Evolutionary conservation across 2,797 vertebrate genomes (phyloP).

Genomic region (Aythya fuligula): DNA sequence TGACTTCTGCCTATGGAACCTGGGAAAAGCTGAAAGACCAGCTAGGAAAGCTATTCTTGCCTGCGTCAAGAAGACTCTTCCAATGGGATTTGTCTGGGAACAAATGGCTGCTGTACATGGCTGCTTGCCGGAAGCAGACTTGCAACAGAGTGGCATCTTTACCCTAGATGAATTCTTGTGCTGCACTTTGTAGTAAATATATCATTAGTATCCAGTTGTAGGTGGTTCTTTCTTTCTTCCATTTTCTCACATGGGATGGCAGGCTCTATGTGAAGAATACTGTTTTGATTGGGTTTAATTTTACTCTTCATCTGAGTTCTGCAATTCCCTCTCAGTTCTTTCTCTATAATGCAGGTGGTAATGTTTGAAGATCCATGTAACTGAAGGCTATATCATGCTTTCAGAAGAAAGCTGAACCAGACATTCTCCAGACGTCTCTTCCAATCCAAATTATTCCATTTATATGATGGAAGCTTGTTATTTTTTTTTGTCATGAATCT

Average conservation of each 20-base stretch:
- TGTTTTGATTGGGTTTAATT: background rate
- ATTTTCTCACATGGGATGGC: background rate
- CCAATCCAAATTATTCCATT: background rate
- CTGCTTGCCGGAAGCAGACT: background rate
- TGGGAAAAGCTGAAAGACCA: background rate
- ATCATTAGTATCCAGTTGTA: background rate
- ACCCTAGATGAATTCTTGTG: background rate
- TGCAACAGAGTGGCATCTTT: background rate
- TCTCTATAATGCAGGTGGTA: background rate
- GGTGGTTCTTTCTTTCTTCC: background rate
- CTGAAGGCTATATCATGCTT: background rate
- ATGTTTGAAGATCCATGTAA: background rate
- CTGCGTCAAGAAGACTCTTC: background rate
- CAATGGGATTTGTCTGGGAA: background rate
- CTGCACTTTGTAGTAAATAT: background rate
- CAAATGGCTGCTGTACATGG: background rate
- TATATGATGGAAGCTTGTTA: background rate
- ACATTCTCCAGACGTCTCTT: background rate
- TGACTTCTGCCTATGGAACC: background rate
- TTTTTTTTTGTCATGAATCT: background rate
- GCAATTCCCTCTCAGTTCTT: background rate
- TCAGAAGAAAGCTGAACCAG: background rate
- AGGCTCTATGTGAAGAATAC: fast-evolving
- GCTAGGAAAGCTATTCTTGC: background rate
- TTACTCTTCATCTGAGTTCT: background rate